phyloP scores from a whole-genome alignment of 2,113 vertebrate genomes.

The Rhynchomys soricoides region DNA sequence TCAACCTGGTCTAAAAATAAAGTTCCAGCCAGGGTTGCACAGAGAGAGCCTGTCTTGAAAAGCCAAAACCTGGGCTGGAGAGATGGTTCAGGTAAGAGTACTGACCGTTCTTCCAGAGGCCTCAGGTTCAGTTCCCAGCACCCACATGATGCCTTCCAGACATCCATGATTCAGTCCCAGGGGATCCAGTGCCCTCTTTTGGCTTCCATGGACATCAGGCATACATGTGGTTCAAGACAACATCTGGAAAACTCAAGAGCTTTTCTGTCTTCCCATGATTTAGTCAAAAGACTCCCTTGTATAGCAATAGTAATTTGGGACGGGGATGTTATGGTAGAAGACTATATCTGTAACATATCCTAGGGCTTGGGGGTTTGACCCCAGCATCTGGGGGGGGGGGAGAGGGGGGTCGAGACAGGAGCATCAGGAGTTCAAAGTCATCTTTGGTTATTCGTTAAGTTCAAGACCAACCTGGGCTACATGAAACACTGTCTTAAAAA shows the following conservation, averaged over 20 bases:
- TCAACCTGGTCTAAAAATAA: too few species aligned
- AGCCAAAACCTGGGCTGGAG: not conserved
- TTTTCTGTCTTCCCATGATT: not conserved
- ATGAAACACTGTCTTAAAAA: not conserved
- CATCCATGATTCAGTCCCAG: not conserved
- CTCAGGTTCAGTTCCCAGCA: not conserved
- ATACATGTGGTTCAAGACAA: not conserved
- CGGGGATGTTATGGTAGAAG: too few species aligned
- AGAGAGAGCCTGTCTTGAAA: too few species aligned
- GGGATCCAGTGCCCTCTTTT: not conserved
- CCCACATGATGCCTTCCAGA: not conserved
- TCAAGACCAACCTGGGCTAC: not conserved
- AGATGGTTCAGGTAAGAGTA: not conserved
- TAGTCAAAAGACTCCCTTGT: not conserved
- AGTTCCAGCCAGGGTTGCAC: too few species aligned
- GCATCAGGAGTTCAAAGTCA: not conserved
- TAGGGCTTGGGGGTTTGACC: not conserved
- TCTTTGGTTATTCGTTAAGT: not conserved
- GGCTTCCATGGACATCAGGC: too few species aligned
- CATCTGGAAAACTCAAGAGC: not conserved
- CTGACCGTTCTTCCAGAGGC: not conserved
- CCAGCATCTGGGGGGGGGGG: not conserved
- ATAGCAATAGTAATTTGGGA: not conserved
- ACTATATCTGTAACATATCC: not conserved
- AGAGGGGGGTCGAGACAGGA: not conserved